Evolutionary conservation across 2,888 invertebrate species (phyloP), one percentile per base, ranked within the genome.

Genomic region (Acanthopleura granulata): DNA sequence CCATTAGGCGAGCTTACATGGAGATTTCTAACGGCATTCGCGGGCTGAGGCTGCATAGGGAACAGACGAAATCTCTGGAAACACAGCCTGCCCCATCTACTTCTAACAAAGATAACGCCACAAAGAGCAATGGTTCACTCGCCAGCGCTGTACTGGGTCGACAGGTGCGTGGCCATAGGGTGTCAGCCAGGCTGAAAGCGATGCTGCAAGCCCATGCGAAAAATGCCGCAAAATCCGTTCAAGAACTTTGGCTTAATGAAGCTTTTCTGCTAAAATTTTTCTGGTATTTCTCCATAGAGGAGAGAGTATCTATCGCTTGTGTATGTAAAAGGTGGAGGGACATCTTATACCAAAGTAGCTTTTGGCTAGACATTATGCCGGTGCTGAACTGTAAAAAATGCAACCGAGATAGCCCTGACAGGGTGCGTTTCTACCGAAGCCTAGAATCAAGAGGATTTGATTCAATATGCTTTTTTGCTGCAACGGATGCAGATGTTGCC

Each of bases 281-380:
- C 91, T 79, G 84, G 77, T 88, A 89, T 79, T 87, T 89, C 85
- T 86, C 85, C 50, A 83, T 95, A 18, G 93, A 93, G 82, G 97
- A 97, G 85, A 92, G 96, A 78, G 93, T 95, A 78, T 91, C 93
- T 18, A 92, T 97, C 83, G 95, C 96, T 16, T 95, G 95, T 91
- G 94, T 96, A 75, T 97, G 97, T 91, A 93, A 93, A 78, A 93
- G 94, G 88, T 98, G 97, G 97, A 93, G 96, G 79, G 96, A 97
- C 89, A 93, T 96, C 75, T 92, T 97, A 75, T 98, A 98, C 91
- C 94, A 95, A 83, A 95, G 95, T n/a, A 93, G 94, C 74, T 96
- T 94, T 92, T 98, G 97, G 97, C 93, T 93, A 50, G 96, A 96
- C 1, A 92, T 97, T 74, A 92, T 95, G 83, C 96, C 97, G 0